Base-by-base conservation (phyloP, 2,888 invertebrate genomes). In the Chrysopilus asiliformis region DNA sequence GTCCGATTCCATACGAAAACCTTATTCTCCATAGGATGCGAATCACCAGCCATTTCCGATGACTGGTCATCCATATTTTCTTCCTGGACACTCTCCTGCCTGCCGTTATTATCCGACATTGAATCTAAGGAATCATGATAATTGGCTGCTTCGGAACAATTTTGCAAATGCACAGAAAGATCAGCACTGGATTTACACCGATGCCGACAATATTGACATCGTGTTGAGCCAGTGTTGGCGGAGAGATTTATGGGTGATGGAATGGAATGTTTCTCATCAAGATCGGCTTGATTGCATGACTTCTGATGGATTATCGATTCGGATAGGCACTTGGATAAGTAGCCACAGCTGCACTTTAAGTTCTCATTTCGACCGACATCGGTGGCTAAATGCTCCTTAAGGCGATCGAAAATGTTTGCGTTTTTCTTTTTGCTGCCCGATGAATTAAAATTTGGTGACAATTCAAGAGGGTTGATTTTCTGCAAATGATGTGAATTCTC, bases 181-280 rank as follows among this genome's bases (percentile, higher is more conserved):
- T 86, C 87, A 4, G 76, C 71, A 48, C 82, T 83, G 17, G 82
- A 83, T 64, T 87, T 87, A 60, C 86, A 89, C 42, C 86, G 71
- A 57, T 84, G 85, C 44, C 86, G 72, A 57, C 89, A 89, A 55
- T 79, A 77, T 59, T 85, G 85, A 56, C 89, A 89, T 40, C 87
- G 71, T 33, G 83, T 80, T 10, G 84, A 81, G 43, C 78, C 74
- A 30, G 35, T 43, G 39, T 49, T 47, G 2, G 58, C 56, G 12
- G 61, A 59, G 9, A 61, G 45, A 54, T 67, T 71, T 26, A 67
- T 51, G 24, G 67, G 63, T 20, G 62, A 62, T 30, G 43, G 34
- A 32, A 43, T 45, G 31, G 45, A 43, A 32, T 45, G 40, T 44
- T 62, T 59, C 6, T 58, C 56, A 12, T 40, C 35, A 26, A 18